Base-by-base conservation (phyloP, 2,797 vertebrate species). In the Diplodus sargus region DNA sequence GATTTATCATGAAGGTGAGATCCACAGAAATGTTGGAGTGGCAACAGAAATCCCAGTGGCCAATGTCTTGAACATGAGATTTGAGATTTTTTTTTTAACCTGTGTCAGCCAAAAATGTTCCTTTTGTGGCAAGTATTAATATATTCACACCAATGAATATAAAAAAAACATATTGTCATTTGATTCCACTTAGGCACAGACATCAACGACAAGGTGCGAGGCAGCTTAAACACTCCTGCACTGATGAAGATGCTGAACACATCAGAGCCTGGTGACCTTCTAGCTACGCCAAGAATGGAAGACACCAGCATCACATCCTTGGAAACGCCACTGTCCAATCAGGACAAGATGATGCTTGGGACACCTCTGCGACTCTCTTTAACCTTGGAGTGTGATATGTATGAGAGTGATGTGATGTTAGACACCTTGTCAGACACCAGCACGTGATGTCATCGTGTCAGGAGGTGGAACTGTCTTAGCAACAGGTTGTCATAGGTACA, bases 341-440 rank as follows among this genome's bases (percentile, higher is more conserved):
- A 93, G 53, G 96, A 96, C 84, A 98, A 98, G 91, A 95, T 94
- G 69, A 94, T 96, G 74, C 94, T 97, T 51, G 94, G 96, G 66
- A 95, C 95, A 22, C 95, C 95, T 25, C 91, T 96, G 56, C 95
- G 96, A 4, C 88, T 97, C 78, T 96, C 97, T 76, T 94, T 99
- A 83, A 95, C 97, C 1, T 95, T 99, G 79, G 98, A 99, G 93
- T 99, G 97, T n/a, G 97, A 99, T 90, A 97, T 98, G 97, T 98
- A 97, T 7, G 98, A 99, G 93, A 99, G 96, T 34, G 98, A 99
- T 84, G 96, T 99, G 96, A 98, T 98, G 97, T 92, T 99, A 85
- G 98, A 99, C 93, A 99, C 98, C 0, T 95, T 99, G 96, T 99
- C 98, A 25, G 98, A 99, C 94, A 97, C 97, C 56, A 99, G 98